Evolutionary conservation across 2,113 vertebrate species (phyloP).

Genomic region (Bucco capensis): DNA sequence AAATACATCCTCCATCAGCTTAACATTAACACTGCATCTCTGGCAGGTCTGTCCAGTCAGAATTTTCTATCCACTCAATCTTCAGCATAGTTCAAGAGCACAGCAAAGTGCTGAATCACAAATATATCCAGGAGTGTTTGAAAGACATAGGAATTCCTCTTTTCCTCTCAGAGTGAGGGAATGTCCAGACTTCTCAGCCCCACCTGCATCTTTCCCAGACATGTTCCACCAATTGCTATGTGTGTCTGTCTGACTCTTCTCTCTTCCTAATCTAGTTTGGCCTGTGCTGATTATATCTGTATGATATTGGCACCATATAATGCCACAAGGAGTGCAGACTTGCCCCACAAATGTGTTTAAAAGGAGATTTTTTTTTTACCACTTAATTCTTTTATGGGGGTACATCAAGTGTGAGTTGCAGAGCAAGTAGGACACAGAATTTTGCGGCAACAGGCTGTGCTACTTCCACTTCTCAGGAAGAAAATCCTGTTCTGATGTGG

Average conservation of each 20-base stretch:
- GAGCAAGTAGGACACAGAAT: background rate
- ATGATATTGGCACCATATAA: background rate
- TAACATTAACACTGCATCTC: background rate
- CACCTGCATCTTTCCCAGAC: background rate
- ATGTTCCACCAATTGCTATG: background rate
- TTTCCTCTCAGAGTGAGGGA: background rate
- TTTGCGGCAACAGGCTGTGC: background rate
- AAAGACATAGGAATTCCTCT: background rate
- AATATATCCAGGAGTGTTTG: background rate
- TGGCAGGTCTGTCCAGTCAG: background rate
- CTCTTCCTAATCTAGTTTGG: background rate
- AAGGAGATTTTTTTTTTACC: background rate
- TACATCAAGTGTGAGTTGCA: fast-evolving
- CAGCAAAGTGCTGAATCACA: background rate
- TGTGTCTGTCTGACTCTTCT: background rate
- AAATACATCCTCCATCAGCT: background rate
- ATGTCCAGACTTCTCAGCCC: background rate
- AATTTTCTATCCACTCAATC: background rate
- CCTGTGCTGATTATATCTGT: background rate
- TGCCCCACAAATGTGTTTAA: background rate
- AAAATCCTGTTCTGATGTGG: background rate
- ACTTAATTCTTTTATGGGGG: background rate
- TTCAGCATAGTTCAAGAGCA: background rate
- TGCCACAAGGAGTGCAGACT: background rate
- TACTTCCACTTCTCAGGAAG: background rate